Conservation (phyloP, 2,113 vertebrate species). For the Microcebus jonahi region DNA sequence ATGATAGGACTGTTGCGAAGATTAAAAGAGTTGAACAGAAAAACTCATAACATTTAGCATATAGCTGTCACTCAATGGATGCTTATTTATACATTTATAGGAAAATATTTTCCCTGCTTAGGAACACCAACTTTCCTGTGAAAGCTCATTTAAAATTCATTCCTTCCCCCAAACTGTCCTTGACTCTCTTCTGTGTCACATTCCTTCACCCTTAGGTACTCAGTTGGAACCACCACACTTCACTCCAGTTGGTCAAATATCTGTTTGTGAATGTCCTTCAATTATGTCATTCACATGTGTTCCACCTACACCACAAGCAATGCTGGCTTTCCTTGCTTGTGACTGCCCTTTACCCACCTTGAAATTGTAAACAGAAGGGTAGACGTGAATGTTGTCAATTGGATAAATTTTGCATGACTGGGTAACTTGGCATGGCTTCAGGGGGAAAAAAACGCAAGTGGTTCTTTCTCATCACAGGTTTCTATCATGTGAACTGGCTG, state of each 20-base stretch:
- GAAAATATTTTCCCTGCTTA: constrained; percentile 4
- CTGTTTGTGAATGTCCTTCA: neutral
- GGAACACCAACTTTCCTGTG: neutral
- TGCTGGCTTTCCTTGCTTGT: neutral
- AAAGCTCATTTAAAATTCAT: neutral
- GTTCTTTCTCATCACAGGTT: neutral
- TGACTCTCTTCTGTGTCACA: neutral
- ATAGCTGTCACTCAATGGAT: neutral
- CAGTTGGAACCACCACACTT: neutral
- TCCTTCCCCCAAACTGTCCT: neutral
- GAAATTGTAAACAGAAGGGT: neutral
- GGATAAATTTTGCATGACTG: neutral
- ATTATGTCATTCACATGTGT: neutral
- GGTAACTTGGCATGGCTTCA: neutral
- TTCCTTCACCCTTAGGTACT: neutral
- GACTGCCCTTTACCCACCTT: neutral
- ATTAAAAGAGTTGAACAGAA: neutral
- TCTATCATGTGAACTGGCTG: neutral
- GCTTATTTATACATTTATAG: neutral
- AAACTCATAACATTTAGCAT: neutral
- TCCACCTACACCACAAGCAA: neutral
- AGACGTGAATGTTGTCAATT: neutral
- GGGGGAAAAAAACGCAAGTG: neutral
- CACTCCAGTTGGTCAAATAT: neutral
- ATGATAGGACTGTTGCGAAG: neutral